Evolutionary conservation across 2,888 invertebrate species (phyloP), one percentile per base, ranked within the genome.

Genomic region (Drosophila mettleri): DNA sequence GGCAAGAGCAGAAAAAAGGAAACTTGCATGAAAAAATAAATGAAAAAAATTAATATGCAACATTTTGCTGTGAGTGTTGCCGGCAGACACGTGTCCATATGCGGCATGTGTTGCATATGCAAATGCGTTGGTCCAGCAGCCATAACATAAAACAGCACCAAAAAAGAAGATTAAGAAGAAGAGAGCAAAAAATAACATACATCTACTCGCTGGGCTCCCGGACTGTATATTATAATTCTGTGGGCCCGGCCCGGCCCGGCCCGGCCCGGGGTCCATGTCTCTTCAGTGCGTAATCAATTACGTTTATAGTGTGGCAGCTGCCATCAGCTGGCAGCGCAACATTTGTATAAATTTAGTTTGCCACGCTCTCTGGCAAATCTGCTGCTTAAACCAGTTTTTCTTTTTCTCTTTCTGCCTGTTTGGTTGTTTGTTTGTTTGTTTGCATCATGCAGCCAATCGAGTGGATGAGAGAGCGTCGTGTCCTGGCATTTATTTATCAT

Each of bases 271-370:
- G 22, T 2, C 24, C n/a, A 22, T 45, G 34, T 54, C 36, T 54
- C 74, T 60, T 55, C 51, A 68, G 78, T 75, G 69, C 75, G 86
- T 81, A 88, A 86, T 89, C 88, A 88, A 89, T 89, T 88, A 87
- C 77, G 71, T 78, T 84, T 80, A 86, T 81, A 75, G 76, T 69
- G 63, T 65, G 74, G 74, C 74, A 83, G 74, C 81, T 81, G 75
- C 71, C 80, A 86, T 80, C 85, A 85, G 74, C 78, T 73, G 77
- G 57, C 67, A 58, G 75, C 61, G 74, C 68, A 80, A 74, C 85
- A 89, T 88, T 88, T 86, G 88, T 84, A 86, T 85, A 84, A 84
- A 88, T 86, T 85, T 86, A 80, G 81, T 76, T 58, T 62, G 63
- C 64, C 61, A 62, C 67, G 57, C 54, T 54, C 54, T 62, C 63